Percentiles rank a stretch among this genome's conserved stretches.
These are phyloP conservation scores for Ophion obscuratus DNA, from an alignment of 2,888 invertebrate species.

Conservation along the genomic window DNA sequence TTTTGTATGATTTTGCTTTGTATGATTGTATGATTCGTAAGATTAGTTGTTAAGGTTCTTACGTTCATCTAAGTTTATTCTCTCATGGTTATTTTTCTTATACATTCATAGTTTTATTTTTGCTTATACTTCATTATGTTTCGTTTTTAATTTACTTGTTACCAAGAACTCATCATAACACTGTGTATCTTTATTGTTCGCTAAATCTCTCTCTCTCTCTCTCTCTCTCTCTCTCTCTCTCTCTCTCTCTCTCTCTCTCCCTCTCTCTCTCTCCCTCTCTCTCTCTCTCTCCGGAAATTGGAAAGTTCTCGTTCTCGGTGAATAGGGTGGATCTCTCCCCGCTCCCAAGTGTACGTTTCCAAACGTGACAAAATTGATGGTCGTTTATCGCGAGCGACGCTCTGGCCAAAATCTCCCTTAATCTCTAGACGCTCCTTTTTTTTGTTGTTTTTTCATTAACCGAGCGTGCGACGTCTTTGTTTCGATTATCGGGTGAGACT, in stretches of 20 bases:
- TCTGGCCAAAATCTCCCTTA: constrained; percentile 48
- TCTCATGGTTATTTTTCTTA: too few species aligned
- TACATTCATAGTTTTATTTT: too few species aligned
- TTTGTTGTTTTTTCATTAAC: constrained; percentile 4
- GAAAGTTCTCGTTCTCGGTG: constrained; percentile 30
- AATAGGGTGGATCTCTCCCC: too few species aligned
- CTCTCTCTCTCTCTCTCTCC: background rate
- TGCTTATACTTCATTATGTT: too few species aligned
- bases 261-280: background rate
- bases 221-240: background rate
- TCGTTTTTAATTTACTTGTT: too few species aligned
- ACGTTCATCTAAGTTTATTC: too few species aligned
- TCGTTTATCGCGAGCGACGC: constrained; percentile 44
- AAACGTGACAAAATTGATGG: constrained; percentile 60
- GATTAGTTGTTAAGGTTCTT: too few species aligned
- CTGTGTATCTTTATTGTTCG: too few species aligned
- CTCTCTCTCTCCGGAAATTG: constrained; percentile 29
- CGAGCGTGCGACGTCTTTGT: background rate
- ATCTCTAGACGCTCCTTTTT: constrained; percentile 5
- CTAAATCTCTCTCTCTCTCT: too few species aligned
- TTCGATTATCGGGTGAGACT: background rate
- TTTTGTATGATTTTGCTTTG: too few species aligned
- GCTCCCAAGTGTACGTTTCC: constrained; percentile 24
- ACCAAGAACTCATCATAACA: too few species aligned
- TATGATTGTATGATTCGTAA: too few species aligned